phyloP scores from a whole-genome alignment of 2,888 invertebrate species.

The Clistopyga incitator region DNA sequence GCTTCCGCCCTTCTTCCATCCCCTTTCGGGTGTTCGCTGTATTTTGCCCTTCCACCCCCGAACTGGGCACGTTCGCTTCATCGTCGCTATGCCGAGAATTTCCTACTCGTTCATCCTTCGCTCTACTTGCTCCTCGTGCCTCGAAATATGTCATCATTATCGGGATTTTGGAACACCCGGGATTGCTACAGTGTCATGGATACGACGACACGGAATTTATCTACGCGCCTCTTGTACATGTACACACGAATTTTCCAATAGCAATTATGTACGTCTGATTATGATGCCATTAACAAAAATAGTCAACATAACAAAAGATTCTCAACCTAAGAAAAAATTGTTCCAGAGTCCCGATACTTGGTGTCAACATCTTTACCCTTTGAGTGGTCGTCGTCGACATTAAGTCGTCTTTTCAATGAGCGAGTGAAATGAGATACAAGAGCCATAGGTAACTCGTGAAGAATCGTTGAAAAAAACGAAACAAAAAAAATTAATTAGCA shows the following conservation, averaged over 20 bases:
- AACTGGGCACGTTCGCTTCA: slow-evolving; percentile 31
- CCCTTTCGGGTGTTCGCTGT: slow-evolving; percentile 8
- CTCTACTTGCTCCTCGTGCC: slow-evolving; percentile 42
- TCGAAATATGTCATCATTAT: slow-evolving; percentile 58
- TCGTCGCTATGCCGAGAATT: slow-evolving; percentile 60
- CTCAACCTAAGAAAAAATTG: no score
- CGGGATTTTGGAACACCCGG: slow-evolving; percentile 42
- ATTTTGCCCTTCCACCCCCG: slow-evolving; percentile 28
- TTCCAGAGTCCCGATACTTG: no score
- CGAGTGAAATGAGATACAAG: slow-evolving; percentile 8
- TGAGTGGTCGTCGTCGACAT: no score
- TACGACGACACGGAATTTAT: slow-evolving; percentile 43
- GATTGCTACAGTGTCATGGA: not conserved
- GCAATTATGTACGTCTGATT: no score
- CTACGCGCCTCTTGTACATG: slow-evolving; percentile 20
- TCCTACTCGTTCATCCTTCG: slow-evolving; percentile 54
- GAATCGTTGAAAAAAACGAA: not conserved
- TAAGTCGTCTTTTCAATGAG: slow-evolving; percentile 1
- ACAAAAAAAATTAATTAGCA: slow-evolving; percentile 75
- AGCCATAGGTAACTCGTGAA: slow-evolving; percentile 22
- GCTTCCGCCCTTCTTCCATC: slow-evolving; percentile 44
- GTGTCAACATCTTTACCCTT: no score
- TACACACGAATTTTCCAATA: not conserved
- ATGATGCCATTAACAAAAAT: no score
- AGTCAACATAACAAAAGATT: no score